Evolutionary conservation across 2,888 invertebrate genomes (phyloP).

Genomic region (Marronus borbonicus): DNA sequence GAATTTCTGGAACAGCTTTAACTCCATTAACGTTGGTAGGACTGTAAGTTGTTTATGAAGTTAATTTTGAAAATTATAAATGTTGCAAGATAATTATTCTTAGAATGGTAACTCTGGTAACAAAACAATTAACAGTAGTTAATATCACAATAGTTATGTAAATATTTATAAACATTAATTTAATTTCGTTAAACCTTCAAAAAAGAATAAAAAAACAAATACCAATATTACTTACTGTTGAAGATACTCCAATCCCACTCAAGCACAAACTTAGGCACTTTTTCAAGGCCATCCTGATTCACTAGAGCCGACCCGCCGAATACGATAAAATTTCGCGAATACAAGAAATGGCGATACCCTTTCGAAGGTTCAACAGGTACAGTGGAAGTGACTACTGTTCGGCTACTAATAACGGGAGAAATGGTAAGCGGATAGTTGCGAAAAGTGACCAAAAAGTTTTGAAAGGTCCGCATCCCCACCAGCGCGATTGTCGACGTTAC

Average conservation of each 20-base stretch:
- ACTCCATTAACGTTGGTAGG: too few species aligned
- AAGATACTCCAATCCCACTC: slow-evolving; percentile 18
- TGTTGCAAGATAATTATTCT: too few species aligned
- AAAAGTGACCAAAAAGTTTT: slow-evolving; percentile 28
- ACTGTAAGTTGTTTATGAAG: too few species aligned
- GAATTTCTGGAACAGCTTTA: too few species aligned
- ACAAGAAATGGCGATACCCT: background rate
- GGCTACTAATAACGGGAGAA: background rate
- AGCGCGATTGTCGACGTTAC: slow-evolving; percentile 1
- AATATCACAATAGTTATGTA: too few species aligned
- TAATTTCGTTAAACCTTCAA: too few species aligned
- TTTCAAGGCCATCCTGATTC: slow-evolving; percentile 21
- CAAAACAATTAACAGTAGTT: too few species aligned
- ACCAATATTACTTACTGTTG: slow-evolving; percentile 18
- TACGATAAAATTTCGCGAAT: background rate
- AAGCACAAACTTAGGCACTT: slow-evolving; percentile 24
- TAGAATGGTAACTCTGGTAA: too few species aligned
- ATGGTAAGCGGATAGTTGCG: slow-evolving; percentile 10
- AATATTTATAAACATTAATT: too few species aligned
- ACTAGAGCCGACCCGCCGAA: background rate
- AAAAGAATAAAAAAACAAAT: background rate
- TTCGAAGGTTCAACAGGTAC: slow-evolving; percentile 22
- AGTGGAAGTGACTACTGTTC: slow-evolving; percentile 12
- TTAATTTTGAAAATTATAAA: too few species aligned
- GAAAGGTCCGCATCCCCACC: slow-evolving; percentile 11